Base-by-base conservation (phyloP, 2,888 invertebrate species). In the Metopia argyrocephala region DNA sequence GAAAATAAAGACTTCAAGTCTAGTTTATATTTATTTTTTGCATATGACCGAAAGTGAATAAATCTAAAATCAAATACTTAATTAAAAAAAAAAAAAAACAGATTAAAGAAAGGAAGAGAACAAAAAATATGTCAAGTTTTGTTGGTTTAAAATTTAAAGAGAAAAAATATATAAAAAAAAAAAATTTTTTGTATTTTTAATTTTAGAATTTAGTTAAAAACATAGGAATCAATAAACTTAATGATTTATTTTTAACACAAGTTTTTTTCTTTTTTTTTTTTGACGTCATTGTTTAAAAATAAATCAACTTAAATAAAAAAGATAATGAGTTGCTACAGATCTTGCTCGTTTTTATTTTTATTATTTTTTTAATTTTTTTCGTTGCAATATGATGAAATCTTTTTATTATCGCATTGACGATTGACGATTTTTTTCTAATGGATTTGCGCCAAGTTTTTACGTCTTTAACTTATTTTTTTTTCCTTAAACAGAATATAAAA, bases 201-300 rank as follows among this genome's bases (percentile, higher is more conserved):
- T 71, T 80, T 80, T 76, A 76, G 66, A 80, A 68, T 73, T 64
- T 28, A 71, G 59, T 66, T 48, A 62, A 80, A 64, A 28, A 48
- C 21, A 50, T 64, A 38, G 15, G 38, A 12, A 38, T 75, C 28
- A 57, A 70, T 70, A 75, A 31, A 64, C 65, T 52, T 59, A 68
- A 65, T 71, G 31, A 50, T 66, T 75, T 65, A 65, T 71, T 78
- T 75, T 68, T 57, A 76, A 56, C 23, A 59, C 12, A 25, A 25
- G 7, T 18, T 61, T 25, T 23, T 61, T 31, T 12, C 3, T 1
- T 0, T 12, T 3, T 38, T 38, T 38, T 12, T 1, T 28, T 59
- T 54, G 18, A 74, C 74, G 74, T 79, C 74, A 79, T 65, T 69
- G 69, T 38, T 74, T 76, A 64, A 69, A 76, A 76, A 81, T 78